These are phyloP conservation scores for Cecropterus lyciades DNA, from an alignment of 1,140 invertebrate genomes.

Conservation along the genomic window DNA sequence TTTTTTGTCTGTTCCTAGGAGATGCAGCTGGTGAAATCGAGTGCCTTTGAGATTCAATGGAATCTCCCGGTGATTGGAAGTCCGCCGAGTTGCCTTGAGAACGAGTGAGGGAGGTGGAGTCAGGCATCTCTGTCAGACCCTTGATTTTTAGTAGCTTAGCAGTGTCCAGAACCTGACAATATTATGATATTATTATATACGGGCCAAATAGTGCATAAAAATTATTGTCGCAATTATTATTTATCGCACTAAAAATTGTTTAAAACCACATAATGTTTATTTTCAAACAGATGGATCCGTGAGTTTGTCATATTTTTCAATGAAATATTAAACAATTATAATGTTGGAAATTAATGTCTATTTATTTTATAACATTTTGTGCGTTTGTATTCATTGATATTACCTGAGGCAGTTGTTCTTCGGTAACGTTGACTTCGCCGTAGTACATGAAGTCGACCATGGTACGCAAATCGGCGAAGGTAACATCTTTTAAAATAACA, in stretches of 20 bases:
- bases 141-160: slow-evolving; percentile 95
- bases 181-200: slow-evolving; percentile 6
- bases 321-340: too few relatives aligned
- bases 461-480: slow-evolving; percentile 92
- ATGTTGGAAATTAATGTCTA: too few relatives aligned
- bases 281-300: too few relatives aligned
- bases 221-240: too few relatives aligned
- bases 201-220: too few relatives aligned
- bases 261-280: too few relatives aligned
- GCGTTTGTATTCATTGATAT: neutral
- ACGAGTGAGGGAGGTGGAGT: slow-evolving; percentile 88
- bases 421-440: slow-evolving; percentile 95
- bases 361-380: too few relatives aligned
- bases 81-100: slow-evolving; percentile 85
- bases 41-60: slow-evolving; percentile 77
- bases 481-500: slow-evolving; percentile 95
- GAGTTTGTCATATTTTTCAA: too few relatives aligned
- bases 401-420: slow-evolving; percentile 92
- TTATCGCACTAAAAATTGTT: too few relatives aligned
- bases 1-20: slow-evolving; percentile 61
- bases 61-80: slow-evolving; percentile 79
- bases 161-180: slow-evolving; percentile 89
- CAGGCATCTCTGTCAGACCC: slow-evolving; percentile 93
- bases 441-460: slow-evolving; percentile 97
- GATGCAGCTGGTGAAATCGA: slow-evolving; percentile 75